These are phyloP conservation scores for Motacilla tschutschensis DNA, from an alignment of 2,113 vertebrate genomes.

Conservation along the genomic window DNA sequence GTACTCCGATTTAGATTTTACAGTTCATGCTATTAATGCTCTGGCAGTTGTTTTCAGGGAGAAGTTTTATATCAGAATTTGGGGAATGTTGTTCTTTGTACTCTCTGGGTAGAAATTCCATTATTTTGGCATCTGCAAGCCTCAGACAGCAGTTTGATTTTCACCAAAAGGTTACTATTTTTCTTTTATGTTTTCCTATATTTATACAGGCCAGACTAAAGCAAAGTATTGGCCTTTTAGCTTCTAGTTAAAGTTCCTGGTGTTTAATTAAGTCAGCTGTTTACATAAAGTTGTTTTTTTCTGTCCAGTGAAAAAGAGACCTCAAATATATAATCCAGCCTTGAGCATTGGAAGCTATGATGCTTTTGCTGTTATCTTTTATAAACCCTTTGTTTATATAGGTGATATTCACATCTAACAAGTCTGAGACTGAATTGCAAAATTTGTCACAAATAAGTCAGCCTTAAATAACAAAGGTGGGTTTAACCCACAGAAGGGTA, in stretches of 20 bases:
- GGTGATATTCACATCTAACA: slow-evolving; percentile 48
- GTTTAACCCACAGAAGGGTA: background rate
- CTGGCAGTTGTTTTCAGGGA: background rate
- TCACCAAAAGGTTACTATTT: slow-evolving; percentile 17
- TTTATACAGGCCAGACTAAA: slow-evolving; percentile 31
- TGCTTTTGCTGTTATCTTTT: slow-evolving; percentile 4
- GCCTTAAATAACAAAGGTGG: slow-evolving; percentile 3
- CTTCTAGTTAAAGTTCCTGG: slow-evolving; percentile 51
- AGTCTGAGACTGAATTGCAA: slow-evolving; percentile 20
- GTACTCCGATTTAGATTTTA: background rate
- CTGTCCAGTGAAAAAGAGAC: slow-evolving; percentile 7
- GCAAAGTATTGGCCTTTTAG: slow-evolving; percentile 36
- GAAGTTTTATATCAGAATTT: slow-evolving; percentile 11
- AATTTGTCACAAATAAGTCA: slow-evolving; percentile 29
- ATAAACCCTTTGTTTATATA: slow-evolving; percentile 54
- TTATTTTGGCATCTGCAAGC: slow-evolving; percentile 43
- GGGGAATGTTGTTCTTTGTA: slow-evolving; percentile 8
- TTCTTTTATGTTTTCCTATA: slow-evolving; percentile 21
- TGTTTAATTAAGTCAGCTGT: slow-evolving; percentile 45
- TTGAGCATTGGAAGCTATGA: background rate
- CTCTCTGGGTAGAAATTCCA: slow-evolving; percentile 17
- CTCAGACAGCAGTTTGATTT: slow-evolving; percentile 33
- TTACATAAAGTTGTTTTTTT: slow-evolving; percentile 52
- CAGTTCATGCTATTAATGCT: background rate
- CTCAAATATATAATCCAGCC: background rate